Evolutionary conservation across 2,797 vertebrate species (phyloP), one percentile per base, ranked within the genome.

Genomic region (Trichosurus vulpecula): DNA sequence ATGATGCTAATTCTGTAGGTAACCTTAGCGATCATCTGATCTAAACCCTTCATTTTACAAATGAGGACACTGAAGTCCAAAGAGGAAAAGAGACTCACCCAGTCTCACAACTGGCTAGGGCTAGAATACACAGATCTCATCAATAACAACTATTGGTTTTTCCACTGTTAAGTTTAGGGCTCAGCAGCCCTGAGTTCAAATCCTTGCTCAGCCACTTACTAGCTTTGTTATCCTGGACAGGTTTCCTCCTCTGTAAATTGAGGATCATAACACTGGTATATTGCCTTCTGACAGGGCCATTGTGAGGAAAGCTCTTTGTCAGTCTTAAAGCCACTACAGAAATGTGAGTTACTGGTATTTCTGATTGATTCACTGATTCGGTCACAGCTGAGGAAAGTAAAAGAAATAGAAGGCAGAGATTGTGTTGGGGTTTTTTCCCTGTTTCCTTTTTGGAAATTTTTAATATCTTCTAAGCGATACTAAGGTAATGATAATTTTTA

Each of bases 401-500:
- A 87, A 87, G 74, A 87, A 27, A 87, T 51, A 87, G 74, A 87
- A 51, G 74, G 27, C 41, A 87, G 41, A 47, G 41, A 87, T 51
- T 51, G 22, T 41, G 14, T 41, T 22, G n/a, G n/a, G n/a, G 14
- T 6, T 31, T 13, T 74, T 41, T 41, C 47, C 41, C 0, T 87
- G 3, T 87, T 10, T 27, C 19, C 22, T 22, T 47, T 87, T 87
- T 47, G 41, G 25, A 87, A 51, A 51, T 11, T 47, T 87, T 87
- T 87, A 1, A 10, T 89, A 58, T 57, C 54, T 91, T 94, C 93
- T 31, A 54, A 56, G n/a, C 61, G 95, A 95, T 74, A 47, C 90
- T 91, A 31, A 25, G 55, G 6, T 58, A 95, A 81, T 9, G 91
- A 93, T 16, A 92, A 41, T 47, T 52, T 11, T 96, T 74, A 90